Evolutionary conservation across 2,113 vertebrate species (phyloP).

Genomic region (Thalassarche chlororhynchos): DNA sequence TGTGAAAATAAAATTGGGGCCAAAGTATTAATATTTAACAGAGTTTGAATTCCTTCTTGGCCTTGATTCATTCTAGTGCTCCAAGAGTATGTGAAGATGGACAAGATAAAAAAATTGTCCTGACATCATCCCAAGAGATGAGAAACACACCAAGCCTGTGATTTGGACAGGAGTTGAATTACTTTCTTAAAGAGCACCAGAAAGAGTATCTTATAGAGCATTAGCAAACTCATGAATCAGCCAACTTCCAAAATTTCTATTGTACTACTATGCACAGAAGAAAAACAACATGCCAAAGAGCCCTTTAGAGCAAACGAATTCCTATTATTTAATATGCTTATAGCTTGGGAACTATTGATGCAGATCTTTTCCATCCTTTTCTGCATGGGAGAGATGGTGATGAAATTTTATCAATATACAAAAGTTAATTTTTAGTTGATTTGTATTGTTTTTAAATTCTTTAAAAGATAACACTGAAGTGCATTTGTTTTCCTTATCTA

Average conservation of each 20-base stretch:
- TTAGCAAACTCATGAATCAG: background rate
- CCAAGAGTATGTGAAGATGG: background rate
- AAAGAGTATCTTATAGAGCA: background rate
- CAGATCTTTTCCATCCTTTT: background rate
- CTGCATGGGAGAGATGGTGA: background rate
- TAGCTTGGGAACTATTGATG: background rate
- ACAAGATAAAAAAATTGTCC: background rate
- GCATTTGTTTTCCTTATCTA: background rate
- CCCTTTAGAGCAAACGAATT: background rate
- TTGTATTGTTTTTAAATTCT: background rate
- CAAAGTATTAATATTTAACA: background rate
- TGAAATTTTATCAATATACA: background rate
- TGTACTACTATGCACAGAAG: background rate
- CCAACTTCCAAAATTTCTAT: background rate
- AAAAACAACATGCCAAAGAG: background rate
- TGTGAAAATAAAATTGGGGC: background rate
- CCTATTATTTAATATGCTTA: background rate
- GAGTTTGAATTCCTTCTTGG: background rate
- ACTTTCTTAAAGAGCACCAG: background rate
- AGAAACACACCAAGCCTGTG: background rate
- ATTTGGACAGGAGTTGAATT: background rate
- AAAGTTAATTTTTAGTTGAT: background rate
- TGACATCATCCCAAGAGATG: background rate
- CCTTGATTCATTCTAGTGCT: background rate
- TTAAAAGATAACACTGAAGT: background rate